Percentiles rank a stretch among this genome's conserved stretches.
phyloP scores from a whole-genome alignment of 1,140 invertebrate genomes.

The Conus betulinus region DNA sequence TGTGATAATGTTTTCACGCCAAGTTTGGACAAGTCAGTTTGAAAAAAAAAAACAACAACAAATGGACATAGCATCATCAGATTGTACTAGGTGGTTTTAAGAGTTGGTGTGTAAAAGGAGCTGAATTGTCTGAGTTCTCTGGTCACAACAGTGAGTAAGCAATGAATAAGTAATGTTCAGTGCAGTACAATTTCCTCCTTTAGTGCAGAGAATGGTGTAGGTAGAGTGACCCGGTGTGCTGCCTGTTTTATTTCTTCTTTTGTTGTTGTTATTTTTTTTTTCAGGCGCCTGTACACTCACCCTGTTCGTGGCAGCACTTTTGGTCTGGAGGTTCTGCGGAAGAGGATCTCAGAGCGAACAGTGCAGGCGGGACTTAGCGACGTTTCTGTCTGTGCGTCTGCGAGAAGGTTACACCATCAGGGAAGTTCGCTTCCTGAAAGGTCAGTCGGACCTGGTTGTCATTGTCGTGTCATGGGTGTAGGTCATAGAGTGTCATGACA shows the following conservation, averaged over 20 bases:
- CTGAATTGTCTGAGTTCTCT: too few species aligned
- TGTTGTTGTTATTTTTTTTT: neutral
- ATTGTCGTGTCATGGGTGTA: too few species aligned
- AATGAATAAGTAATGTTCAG: too few species aligned
- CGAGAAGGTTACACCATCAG: conserved; percentile 88
- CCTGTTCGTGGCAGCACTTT: conserved; percentile 59
- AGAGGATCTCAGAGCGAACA: conserved; percentile 83
- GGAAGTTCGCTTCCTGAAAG: conserved; percentile 76
- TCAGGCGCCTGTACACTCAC: conserved; percentile 60
- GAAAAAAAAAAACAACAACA: too few species aligned
- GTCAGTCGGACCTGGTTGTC: conserved; percentile 40
- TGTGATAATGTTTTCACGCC: too few species aligned
- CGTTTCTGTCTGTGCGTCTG: conserved; percentile 86
- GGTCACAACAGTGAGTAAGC: too few species aligned
- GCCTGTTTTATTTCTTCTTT: neutral
- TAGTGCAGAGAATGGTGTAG: neutral
- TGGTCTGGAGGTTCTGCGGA: conserved; percentile 78
- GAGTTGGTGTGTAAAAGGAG: too few species aligned
- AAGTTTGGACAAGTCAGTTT: too few species aligned
- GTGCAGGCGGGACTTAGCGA: conserved; percentile 82
- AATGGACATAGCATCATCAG: too few species aligned
- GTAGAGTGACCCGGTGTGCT: neutral
- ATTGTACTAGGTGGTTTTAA: too few species aligned
- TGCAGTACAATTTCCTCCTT: neutral
- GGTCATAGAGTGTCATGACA: too few species aligned